A percentile compares a stretch with the other conserved stretches of the same genome.
These are phyloP conservation scores for Strigamia maritima DNA, from an alignment of 2,888 invertebrate genomes.

Conservation along the genomic window DNA sequence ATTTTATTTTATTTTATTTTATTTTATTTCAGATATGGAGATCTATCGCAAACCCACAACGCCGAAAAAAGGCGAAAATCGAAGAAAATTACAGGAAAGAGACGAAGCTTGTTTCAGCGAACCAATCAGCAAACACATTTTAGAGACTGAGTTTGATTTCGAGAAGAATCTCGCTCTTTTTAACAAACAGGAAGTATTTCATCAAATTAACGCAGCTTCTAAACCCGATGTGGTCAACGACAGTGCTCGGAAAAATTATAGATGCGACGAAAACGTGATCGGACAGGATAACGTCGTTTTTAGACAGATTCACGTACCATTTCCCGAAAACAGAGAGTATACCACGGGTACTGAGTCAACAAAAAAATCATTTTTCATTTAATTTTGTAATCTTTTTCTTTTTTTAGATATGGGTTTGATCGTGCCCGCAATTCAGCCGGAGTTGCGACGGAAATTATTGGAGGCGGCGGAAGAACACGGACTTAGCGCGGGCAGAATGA, in stretches of 20 bases:
- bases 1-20: background rate
- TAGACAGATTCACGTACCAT: conserved; percentile 70
- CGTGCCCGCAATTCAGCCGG: conserved; percentile 70
- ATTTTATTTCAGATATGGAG: conserved; percentile 15
- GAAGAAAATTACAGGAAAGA: conserved; percentile 56
- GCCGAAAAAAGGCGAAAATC: conserved; percentile 57
- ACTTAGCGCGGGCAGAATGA: conserved; percentile 63
- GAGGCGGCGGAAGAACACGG: conserved; percentile 66
- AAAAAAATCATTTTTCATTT: background rate
- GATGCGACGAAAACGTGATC: conserved; percentile 84
- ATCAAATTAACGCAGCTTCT: conserved; percentile 64
- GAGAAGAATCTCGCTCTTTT: conserved; percentile 89
- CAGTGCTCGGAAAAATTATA: conserved; percentile 58
- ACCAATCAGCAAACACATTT: conserved; percentile 63
- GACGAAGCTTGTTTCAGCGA: conserved; percentile 77
- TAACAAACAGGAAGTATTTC: conserved; percentile 77
- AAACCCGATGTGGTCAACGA: conserved; percentile 63
- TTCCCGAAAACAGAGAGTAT: conserved; percentile 62
- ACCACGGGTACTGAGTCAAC: conserved; percentile 58
- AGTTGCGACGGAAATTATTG: conserved; percentile 67
- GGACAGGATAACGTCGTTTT: conserved; percentile 62
- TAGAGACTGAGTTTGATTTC: conserved; percentile 83
- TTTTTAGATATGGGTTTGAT: conserved; percentile 69
- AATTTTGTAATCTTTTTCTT: background rate
- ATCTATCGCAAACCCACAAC: conserved; percentile 45